phyloP scores from a whole-genome alignment of 2,113 vertebrate genomes.

The Numida meleagris region DNA sequence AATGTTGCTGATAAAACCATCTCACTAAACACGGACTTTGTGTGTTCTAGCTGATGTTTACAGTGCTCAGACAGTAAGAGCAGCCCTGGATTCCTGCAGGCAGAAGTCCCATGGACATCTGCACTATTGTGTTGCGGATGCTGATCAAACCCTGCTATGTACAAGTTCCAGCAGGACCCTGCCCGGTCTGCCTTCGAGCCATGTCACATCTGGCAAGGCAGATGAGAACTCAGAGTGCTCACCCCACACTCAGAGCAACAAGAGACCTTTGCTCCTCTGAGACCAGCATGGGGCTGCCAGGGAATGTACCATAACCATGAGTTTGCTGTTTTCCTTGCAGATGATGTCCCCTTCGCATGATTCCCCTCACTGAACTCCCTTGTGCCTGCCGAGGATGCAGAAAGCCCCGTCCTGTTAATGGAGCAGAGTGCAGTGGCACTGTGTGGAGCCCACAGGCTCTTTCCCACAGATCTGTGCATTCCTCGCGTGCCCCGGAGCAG shows the following conservation, averaged over 20 bases:
- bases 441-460: not conserved
- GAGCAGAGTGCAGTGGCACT: rapidly evolving
- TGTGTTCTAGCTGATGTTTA: conserved; percentile 49
- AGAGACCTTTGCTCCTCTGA: not conserved
- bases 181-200: not conserved
- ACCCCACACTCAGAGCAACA: not conserved
- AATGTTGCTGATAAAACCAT: conserved; percentile 67
- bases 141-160: not conserved
- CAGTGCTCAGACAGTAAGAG: not conserved
- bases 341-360: not conserved
- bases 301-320: not conserved
- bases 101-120: not conserved
- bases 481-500: not conserved
- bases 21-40: conserved; percentile 14
- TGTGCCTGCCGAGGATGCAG: not conserved
- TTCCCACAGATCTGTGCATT: conserved; percentile 23
- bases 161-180: not conserved
- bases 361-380: not conserved
- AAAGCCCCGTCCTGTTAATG: not conserved
- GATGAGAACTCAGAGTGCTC: not conserved
- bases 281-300: not conserved
- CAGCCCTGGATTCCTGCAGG: not conserved
- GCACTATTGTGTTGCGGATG: not conserved
- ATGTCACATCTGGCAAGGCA: not conserved
- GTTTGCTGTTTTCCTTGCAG: not conserved